Conservation (phyloP, 64 coral and sea anemone species). For the Actinia tenebrosa region DNA sequence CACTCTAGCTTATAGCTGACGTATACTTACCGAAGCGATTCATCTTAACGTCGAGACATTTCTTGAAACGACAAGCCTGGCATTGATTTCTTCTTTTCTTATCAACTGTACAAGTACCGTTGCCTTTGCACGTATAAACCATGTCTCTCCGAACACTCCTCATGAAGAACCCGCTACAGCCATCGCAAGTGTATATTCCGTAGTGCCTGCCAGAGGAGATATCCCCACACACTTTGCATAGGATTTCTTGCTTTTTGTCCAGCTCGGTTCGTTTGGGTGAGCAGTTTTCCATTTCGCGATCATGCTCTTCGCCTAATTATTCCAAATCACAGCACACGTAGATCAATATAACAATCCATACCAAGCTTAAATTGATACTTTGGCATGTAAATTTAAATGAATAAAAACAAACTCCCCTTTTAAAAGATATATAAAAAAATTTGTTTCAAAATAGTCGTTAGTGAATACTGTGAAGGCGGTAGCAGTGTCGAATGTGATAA, state of each 20-base stretch:
- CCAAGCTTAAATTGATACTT: background rate
- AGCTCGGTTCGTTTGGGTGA: conserved; percentile 55
- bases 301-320: conserved; percentile 45
- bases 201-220: conserved; percentile 94
- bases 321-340: conserved; percentile 39
- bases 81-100: conserved; percentile 97
- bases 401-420: background rate
- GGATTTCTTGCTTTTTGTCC: conserved; percentile 82
- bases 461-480: background rate
- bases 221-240: conserved; percentile 96
- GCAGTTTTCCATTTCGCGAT: conserved; percentile 60
- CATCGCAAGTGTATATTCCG: conserved; percentile 89
- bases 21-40: conserved; percentile 92
- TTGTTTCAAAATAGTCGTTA: background rate
- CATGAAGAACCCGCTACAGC: conserved; percentile 96
- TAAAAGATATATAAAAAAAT: background rate
- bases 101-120: conserved; percentile 86
- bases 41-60: conserved; percentile 98
- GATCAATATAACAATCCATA: background rate
- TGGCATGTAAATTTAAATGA: background rate
- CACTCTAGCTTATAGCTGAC: background rate
- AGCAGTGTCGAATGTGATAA: background rate
- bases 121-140: conserved; percentile 96
- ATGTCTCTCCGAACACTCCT: conserved; percentile 86
- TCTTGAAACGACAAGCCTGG: conserved; percentile 94